phyloP scores from a whole-genome alignment of 2,797 vertebrate species.

The Mus caroli region DNA sequence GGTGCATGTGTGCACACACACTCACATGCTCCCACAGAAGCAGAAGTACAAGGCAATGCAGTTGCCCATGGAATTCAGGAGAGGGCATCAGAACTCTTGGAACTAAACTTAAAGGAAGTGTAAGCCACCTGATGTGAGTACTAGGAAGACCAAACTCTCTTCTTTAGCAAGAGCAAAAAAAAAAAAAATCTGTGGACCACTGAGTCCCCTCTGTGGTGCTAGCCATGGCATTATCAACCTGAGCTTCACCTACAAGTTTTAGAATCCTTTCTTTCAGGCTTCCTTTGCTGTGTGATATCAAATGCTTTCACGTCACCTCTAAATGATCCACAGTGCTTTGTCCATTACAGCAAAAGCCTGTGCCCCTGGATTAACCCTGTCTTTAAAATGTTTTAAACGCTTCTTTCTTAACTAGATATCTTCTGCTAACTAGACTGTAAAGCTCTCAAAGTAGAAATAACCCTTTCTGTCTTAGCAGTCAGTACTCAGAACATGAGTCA shows the following conservation, averaged over 20 bases:
- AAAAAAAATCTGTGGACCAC: not conserved
- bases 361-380: not conserved
- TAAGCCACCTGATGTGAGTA: not conserved
- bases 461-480: not conserved
- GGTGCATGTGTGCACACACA: not conserved
- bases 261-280: not conserved
- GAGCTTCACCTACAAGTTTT: not conserved
- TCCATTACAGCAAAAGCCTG: not conserved
- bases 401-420: not conserved
- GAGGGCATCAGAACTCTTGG: not conserved
- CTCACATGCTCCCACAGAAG: not conserved
- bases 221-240: not conserved
- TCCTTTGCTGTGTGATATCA: not conserved
- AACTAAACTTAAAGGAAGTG: not conserved
- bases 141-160: not conserved
- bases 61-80: not conserved
- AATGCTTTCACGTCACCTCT: not conserved
- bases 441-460: slow-evolving; percentile 36
- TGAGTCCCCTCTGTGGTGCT: too few relatives aligned
- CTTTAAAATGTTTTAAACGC: slow-evolving; percentile 20
- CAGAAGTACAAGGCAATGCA: not conserved
- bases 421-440: slow-evolving; percentile 4
- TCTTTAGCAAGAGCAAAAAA: not conserved
- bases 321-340: not conserved
- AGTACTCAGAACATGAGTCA: not conserved